Base-by-base conservation (phyloP, 2,888 invertebrate genomes). In the Entomobrya proxima region DNA sequence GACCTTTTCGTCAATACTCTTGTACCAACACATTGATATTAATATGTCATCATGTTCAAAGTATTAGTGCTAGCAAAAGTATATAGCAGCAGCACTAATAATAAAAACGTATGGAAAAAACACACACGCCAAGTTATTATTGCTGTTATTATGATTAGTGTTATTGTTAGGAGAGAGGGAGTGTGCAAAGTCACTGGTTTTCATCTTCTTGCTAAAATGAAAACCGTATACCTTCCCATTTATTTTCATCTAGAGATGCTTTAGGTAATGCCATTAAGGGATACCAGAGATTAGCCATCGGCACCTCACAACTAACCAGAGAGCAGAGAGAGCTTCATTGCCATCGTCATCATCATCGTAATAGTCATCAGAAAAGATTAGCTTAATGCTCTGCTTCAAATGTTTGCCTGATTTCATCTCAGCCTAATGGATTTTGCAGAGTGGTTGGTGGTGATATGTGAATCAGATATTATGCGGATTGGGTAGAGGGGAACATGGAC, bases 381-480 rank as follows among this genome's bases (percentile, higher is more conserved):
- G 76, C 40, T 40, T 76, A 76, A 76, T 76, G 76, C 76, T 76
- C 44, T 27, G 76, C 58, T 76, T 58, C 76, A 76, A 76, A 58
- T 44, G 27, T 76, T 58, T 76, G 40, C 32, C 55, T 76, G 74
- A 74, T 74, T 74, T 74, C 74, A 74, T 74, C 74, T 74, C 52
- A 74, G n/a, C 52, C 35, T 74, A 74, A 74, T 74, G 74, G 74
- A 74, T 74, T 69, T 74, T 74, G 74, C 52, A 74, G 74, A 74
- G 74, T 74, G 74, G 40, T 44, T 69, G 37, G 67, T 18, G 44
- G 27, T 47, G 47, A 35, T 44, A 21, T 69, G 30, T 4, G 9
- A 6, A 47, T 47, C 27, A 44, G 44, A 69, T 69, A 69, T 9
- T 13, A 47, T 47, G 44, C 27, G 24, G 15, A 15, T 69, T 47